Evolutionary conservation across 2,797 vertebrate species (phyloP).

Genomic region (Chloroceryle amazona): DNA sequence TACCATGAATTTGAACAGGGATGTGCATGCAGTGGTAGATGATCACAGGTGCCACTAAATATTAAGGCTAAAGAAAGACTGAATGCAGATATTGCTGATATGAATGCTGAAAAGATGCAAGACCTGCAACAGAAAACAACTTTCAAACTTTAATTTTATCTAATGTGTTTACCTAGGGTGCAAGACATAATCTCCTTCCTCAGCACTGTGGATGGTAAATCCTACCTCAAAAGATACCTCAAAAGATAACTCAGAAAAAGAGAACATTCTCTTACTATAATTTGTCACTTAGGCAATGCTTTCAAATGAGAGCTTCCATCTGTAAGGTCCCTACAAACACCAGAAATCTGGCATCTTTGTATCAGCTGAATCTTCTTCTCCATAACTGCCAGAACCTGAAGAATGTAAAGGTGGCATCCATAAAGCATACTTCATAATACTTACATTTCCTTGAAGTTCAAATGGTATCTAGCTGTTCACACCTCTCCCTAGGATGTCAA

Average conservation of each 20-base stretch:
- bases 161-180: background rate
- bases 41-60: background rate
- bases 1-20: background rate
- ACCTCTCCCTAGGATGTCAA: background rate
- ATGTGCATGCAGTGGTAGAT: background rate
- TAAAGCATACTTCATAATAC: background rate
- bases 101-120: background rate
- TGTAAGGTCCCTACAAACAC: background rate
- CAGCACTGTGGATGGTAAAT: background rate
- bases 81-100: background rate
- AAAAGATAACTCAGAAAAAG: background rate
- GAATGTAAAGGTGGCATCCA: background rate
- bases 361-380: background rate
- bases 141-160: background rate
- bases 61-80: background rate
- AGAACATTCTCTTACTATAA: background rate
- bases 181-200: background rate
- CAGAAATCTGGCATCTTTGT: background rate
- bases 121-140: background rate
- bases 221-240: background rate
- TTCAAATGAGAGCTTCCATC: background rate
- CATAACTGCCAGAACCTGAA: background rate
- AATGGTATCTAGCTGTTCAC: background rate
- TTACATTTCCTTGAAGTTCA: background rate
- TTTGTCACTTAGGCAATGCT: background rate